These are phyloP conservation scores for Larimichthys crocea DNA, from an alignment of 2,113 vertebrate species.

Conservation along the genomic window DNA sequence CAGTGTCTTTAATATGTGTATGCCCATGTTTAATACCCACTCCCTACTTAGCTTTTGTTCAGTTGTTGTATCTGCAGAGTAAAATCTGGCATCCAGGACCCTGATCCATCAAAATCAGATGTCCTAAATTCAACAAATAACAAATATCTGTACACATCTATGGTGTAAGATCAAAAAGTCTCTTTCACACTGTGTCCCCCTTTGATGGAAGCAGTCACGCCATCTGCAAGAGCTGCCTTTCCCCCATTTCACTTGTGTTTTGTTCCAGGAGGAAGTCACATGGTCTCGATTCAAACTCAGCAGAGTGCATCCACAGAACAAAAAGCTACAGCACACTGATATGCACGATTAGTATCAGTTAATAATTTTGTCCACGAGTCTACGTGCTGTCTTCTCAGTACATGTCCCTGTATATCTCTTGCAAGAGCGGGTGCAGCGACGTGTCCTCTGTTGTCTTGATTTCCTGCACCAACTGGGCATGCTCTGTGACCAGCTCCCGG, in stretches of 20 bases:
- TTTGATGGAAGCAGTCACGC: constrained; percentile 3
- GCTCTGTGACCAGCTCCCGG: constrained; percentile 94
- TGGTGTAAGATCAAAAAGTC: background rate
- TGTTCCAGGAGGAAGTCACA: constrained; percentile 18
- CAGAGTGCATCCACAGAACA: constrained; percentile 3
- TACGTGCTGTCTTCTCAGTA: constrained; percentile 69
- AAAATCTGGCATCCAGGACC: background rate
- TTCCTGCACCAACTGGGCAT: constrained; percentile 93
- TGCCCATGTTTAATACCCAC: background rate
- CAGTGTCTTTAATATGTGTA: constrained; percentile 5
- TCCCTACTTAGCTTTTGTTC: constrained; percentile 3
- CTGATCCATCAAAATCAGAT: background rate
- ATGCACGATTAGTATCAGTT: background rate
- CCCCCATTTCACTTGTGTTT: background rate
- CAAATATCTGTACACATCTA: background rate
- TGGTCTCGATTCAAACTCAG: background rate
- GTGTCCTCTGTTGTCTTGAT: constrained; percentile 95
- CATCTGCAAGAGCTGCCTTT: constrained; percentile 13
- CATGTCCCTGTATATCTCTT: constrained; percentile 98
- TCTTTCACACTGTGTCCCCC: background rate
- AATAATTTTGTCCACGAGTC: background rate
- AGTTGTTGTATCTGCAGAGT: background rate
- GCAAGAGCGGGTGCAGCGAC: constrained; percentile 93
- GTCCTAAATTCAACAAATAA: background rate
- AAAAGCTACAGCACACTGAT: constrained; percentile 36